Conservation (phyloP, 2,797 vertebrate genomes). For the Cynopterus sphinx region DNA sequence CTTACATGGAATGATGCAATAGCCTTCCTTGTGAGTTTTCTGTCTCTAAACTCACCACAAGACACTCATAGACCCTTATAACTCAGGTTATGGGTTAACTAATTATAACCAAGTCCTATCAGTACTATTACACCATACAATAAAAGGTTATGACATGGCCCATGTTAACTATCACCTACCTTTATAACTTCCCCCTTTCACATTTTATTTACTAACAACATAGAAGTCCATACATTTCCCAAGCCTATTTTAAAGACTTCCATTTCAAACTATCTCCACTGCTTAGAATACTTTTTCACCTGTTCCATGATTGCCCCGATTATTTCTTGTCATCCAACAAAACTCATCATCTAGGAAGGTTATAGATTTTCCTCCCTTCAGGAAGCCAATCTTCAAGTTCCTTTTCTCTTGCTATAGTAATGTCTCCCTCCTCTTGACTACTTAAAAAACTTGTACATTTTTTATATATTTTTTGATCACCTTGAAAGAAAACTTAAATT, state of each 20-base stretch:
- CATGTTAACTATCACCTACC: neutral
- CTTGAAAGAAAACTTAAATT: neutral
- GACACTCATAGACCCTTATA: neutral
- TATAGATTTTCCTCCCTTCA: neutral
- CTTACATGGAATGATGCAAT: neutral
- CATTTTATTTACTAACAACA: neutral
- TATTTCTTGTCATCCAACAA: neutral
- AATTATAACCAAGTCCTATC: neutral
- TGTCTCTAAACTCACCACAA: neutral
- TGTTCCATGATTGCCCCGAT: neutral
- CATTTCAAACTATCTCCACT: neutral
- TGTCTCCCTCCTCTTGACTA: neutral
- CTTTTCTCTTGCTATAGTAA: neutral
- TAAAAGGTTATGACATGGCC: neutral
- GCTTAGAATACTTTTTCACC: neutral
- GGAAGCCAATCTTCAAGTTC: neutral
- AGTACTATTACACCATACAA: fast-evolving
- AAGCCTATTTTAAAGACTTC: neutral
- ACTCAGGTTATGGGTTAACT: too few relatives aligned
- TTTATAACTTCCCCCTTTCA: neutral
- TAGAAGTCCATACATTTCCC: neutral
- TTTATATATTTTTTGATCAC: neutral
- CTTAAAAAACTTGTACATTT: neutral
- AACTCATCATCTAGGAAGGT: neutral
- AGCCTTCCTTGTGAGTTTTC: neutral